These are phyloP conservation scores for Aptenodytes forsteri DNA, from an alignment of 2,113 vertebrate genomes.

Conservation along the genomic window DNA sequence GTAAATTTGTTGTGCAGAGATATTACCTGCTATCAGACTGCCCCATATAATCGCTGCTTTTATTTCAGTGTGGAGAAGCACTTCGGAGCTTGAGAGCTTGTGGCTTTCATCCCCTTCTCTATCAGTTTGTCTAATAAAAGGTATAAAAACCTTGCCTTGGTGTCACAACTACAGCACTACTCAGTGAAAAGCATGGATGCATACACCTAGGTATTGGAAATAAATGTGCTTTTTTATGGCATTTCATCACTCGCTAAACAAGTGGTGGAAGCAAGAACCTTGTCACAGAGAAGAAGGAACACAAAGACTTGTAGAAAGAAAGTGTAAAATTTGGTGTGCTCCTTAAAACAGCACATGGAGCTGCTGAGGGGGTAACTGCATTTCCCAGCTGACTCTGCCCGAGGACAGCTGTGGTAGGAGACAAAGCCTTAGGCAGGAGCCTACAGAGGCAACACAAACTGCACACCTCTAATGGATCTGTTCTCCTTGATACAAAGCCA, in stretches of 20 bases:
- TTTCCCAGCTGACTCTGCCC: not conserved
- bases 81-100: not conserved
- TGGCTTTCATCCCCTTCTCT: not conserved
- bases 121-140: not conserved
- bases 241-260: not conserved
- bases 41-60: not conserved
- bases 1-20: not conserved
- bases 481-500: not conserved
- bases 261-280: not conserved
- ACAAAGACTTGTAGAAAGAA: not conserved
- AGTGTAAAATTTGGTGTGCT: not conserved
- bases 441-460: not conserved
- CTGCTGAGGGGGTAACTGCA: not conserved
- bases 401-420: not conserved
- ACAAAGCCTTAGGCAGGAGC: not conserved
- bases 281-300: not conserved
- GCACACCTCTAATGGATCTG: not conserved
- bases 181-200: accelerated
- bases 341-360: not conserved
- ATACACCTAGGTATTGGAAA: not conserved
- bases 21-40: not conserved
- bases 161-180: not conserved
- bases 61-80: not conserved
- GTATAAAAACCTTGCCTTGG: not conserved
- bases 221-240: not conserved